phyloP scores from a whole-genome alignment of 1,140 invertebrate species.

The Atopsyche davidsoni region DNA sequence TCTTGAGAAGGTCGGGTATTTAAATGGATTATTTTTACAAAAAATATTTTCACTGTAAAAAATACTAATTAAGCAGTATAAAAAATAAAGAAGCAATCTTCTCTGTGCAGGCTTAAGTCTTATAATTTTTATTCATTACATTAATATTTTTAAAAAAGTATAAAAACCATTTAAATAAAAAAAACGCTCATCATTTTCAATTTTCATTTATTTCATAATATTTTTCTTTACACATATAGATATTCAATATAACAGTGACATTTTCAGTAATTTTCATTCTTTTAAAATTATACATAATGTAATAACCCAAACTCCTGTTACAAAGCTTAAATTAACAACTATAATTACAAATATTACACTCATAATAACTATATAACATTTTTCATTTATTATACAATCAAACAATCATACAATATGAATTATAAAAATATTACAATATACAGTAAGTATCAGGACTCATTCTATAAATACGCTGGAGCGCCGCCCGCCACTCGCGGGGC shows the following conservation, averaged over 20 bases:
- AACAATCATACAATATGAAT: slow-evolving; percentile 28
- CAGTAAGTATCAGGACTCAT: slow-evolving; percentile 14
- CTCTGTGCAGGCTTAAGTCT: not conserved
- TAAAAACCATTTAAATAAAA: slow-evolving; percentile 7
- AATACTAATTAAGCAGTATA: no score
- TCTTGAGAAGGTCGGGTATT: no score
- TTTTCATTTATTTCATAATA: slow-evolving; percentile 24
- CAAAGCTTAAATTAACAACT: slow-evolving; percentile 31
- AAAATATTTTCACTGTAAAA: no score
- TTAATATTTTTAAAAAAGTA: not conserved
- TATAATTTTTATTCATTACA: not conserved
- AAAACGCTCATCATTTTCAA: slow-evolving; percentile 2
- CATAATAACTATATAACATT: slow-evolving; percentile 31
- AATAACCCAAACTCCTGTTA: slow-evolving; percentile 30
- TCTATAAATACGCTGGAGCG: slow-evolving; percentile 2
- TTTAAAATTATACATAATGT: slow-evolving; percentile 21
- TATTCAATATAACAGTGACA: slow-evolving; percentile 28
- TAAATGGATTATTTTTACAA: no score
- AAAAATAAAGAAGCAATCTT: not conserved
- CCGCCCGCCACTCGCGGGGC: not conserved
- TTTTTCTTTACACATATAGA: slow-evolving; percentile 28
- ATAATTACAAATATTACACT: slow-evolving; percentile 30
- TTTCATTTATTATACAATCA: slow-evolving; percentile 25
- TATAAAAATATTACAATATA: slow-evolving; percentile 28
- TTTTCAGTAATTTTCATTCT: slow-evolving; percentile 20